These are phyloP conservation scores for Erethizon dorsatum DNA, from an alignment of 2,797 vertebrate species.

Conservation along the genomic window DNA sequence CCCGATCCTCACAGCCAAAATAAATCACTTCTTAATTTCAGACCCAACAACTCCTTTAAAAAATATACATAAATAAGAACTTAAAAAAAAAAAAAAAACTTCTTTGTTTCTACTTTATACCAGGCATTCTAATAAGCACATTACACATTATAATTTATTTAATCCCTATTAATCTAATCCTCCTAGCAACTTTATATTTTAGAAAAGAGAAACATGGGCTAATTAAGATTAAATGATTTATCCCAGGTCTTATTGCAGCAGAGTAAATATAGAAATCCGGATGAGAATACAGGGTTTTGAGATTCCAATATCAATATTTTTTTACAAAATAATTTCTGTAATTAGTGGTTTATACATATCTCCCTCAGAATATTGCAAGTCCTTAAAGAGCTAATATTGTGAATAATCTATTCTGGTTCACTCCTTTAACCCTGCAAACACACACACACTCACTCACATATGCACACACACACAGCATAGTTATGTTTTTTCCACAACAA, in stretches of 20 bases:
- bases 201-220: background rate
- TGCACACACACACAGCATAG: background rate
- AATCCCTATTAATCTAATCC: background rate
- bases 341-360: background rate
- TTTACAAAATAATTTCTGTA: background rate
- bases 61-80: background rate
- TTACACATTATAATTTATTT: background rate
- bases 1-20: background rate
- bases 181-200: background rate
- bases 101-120: background rate
- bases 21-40: constrained; percentile 13
- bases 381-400: background rate
- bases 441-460: background rate
- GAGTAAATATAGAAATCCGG: background rate
- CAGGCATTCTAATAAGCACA: background rate
- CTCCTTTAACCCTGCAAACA: background rate
- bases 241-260: background rate
- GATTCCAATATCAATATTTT: constrained; percentile 4
- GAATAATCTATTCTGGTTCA: background rate
- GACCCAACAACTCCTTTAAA: background rate
- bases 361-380: background rate
- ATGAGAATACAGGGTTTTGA: background rate
- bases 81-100: constrained; percentile 42
- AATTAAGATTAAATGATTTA: background rate
- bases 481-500: background rate